Evolutionary conservation across 2,888 invertebrate species (phyloP).

Genomic region (Andrena fulva): DNA sequence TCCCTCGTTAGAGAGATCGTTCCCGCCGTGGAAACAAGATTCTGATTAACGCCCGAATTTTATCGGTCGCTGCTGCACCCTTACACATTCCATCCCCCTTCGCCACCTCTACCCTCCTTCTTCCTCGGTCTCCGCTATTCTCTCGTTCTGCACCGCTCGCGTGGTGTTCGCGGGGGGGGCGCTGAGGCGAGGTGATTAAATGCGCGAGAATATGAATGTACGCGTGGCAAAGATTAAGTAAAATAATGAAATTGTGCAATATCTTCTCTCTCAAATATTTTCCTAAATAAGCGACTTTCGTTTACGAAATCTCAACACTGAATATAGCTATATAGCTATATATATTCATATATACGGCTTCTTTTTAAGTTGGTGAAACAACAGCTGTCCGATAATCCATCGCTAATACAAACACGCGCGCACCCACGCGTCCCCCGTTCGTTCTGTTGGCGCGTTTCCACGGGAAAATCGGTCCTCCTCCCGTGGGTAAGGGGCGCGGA

Average conservation of each 20-base stretch:
- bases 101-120: constrained; percentile 2
- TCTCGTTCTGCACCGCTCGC: constrained; percentile 1
- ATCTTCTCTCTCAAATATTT: neutral
- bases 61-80: constrained; percentile 68
- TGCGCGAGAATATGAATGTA: neutral
- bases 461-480: neutral
- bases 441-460: neutral
- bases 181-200: neutral
- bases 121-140: constrained; percentile 5
- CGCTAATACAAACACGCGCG: neutral
- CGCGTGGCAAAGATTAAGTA: neutral
- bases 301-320: too few relatives aligned
- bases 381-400: neutral
- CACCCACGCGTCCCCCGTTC: neutral
- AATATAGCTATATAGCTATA: too few relatives aligned
- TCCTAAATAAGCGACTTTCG: neutral
- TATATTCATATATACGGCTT: too few relatives aligned
- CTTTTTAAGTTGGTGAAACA: too few relatives aligned
- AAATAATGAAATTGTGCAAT: neutral
- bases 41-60: constrained; percentile 82
- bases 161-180: neutral
- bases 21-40: constrained; percentile 77
- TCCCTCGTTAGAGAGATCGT: constrained; percentile 73
- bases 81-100: constrained; percentile 10
- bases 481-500: neutral